Percentiles rank a stretch among this genome's conserved stretches.
phyloP scores from a whole-genome alignment of 1,140 invertebrate genomes.

The Popillia japonica region DNA sequence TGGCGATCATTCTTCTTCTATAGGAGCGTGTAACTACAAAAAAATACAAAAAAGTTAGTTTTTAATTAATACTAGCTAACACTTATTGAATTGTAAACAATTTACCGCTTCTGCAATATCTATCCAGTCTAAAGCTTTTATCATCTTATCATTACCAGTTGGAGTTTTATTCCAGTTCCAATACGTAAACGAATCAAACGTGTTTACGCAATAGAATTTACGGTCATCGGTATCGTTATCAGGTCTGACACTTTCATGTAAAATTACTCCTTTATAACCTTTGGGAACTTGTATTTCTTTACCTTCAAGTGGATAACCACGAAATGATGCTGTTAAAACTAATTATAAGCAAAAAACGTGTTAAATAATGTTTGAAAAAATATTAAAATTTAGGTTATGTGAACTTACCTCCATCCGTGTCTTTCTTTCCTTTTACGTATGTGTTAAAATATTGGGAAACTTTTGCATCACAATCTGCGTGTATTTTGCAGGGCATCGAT shows the following conservation, averaged over 20 bases:
- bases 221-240: slow-evolving; percentile 67
- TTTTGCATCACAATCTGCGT: slow-evolving; percentile 73
- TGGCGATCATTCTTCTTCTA: slow-evolving; percentile 39
- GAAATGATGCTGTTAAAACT: slow-evolving; percentile 68
- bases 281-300: slow-evolving; percentile 67
- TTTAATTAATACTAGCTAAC: too few relatives aligned
- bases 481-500: slow-evolving; percentile 78
- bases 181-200: slow-evolving; percentile 72
- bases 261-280: slow-evolving; percentile 72
- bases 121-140: slow-evolving; percentile 78
- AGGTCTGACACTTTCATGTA: slow-evolving; percentile 71
- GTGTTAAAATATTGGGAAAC: slow-evolving; percentile 75
- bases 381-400: slow-evolving; percentile 9
- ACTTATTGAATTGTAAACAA: slow-evolving; percentile 41
- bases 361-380: not conserved
- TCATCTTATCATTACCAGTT: slow-evolving; percentile 72
- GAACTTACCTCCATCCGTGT: slow-evolving; percentile 48
- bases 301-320: slow-evolving; percentile 75
- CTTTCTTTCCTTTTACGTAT: slow-evolving; percentile 64
- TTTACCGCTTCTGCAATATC: slow-evolving; percentile 77
- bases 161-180: slow-evolving; percentile 85
- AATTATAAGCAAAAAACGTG: too few relatives aligned
- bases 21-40: slow-evolving; percentile 44
- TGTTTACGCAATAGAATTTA: slow-evolving; percentile 68
- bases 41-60: not conserved